These are phyloP conservation scores for Therioaphis trifolii DNA, from an alignment of 2,888 invertebrate genomes.

Conservation along the genomic window DNA sequence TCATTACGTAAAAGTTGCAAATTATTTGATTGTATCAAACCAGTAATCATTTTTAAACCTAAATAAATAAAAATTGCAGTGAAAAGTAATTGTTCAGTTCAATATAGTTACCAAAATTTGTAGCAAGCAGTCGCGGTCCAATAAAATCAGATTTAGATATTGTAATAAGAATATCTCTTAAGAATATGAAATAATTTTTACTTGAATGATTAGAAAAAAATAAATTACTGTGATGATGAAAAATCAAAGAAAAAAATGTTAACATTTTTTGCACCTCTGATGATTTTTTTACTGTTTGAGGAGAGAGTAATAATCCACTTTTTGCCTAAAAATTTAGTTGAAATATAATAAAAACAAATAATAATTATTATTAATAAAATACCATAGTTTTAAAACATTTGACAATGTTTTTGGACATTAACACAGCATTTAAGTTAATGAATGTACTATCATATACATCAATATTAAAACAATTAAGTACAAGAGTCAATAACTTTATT, in stretches of 20 bases:
- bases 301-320: background rate
- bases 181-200: conserved; percentile 33
- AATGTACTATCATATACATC: conserved; percentile 29
- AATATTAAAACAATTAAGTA: conserved; percentile 42
- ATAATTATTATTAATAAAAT: background rate
- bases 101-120: conserved; percentile 23
- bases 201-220: conserved; percentile 1
- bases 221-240: conserved; percentile 5
- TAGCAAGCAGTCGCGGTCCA: conserved; percentile 38
- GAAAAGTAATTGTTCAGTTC: background rate
- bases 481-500: conserved; percentile 37
- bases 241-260: conserved; percentile 35
- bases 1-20: background rate
- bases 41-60: conserved; percentile 59
- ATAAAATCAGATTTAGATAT: conserved; percentile 26
- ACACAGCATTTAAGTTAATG: conserved; percentile 7
- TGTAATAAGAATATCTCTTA: conserved; percentile 32
- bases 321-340: background rate
- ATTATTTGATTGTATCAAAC: conserved; percentile 31
- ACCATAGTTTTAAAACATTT: conserved; percentile 29
- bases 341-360: background rate
- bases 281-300: conserved; percentile 12
- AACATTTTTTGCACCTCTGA: conserved; percentile 18
- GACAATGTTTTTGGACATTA: conserved; percentile 3
- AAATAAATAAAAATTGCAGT: background rate